Conservation (phyloP, 2,888 invertebrate species). For the Bimastos eiseni region DNA sequence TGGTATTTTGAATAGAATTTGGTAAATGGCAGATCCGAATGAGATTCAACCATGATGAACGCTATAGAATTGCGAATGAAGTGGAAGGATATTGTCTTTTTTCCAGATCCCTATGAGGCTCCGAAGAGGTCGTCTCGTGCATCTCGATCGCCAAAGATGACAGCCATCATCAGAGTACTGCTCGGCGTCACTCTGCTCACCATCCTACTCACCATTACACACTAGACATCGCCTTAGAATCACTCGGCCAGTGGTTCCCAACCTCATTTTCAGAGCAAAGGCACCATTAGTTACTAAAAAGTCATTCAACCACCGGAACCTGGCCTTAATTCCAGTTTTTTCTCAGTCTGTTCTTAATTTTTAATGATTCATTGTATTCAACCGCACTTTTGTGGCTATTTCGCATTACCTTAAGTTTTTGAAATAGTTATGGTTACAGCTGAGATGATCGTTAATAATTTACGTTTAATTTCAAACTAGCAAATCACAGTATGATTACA, state of each 20-base stretch:
- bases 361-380: too few species aligned
- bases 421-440: too few species aligned
- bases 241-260: neutral
- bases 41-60: neutral
- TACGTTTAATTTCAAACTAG: too few species aligned
- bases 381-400: too few species aligned
- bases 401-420: too few species aligned
- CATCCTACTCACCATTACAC: neutral
- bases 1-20: neutral
- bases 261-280: neutral
- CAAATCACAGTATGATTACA: too few species aligned
- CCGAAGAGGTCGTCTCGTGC: slow-evolving; percentile 7
- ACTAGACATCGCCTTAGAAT: neutral
- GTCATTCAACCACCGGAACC: too few species aligned
- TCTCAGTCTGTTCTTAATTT: too few species aligned
- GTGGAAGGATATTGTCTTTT: neutral
- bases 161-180: neutral
- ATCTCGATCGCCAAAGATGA: neutral
- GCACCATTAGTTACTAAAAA: too few species aligned
- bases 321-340: too few species aligned
- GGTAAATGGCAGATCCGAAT: neutral
- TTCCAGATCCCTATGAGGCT: neutral
- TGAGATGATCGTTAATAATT: too few species aligned
- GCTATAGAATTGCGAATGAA: neutral
- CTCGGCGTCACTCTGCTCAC: neutral